Conservation (phyloP, 2,888 invertebrate genomes). For the Drosophila kambysellisi region DNA sequence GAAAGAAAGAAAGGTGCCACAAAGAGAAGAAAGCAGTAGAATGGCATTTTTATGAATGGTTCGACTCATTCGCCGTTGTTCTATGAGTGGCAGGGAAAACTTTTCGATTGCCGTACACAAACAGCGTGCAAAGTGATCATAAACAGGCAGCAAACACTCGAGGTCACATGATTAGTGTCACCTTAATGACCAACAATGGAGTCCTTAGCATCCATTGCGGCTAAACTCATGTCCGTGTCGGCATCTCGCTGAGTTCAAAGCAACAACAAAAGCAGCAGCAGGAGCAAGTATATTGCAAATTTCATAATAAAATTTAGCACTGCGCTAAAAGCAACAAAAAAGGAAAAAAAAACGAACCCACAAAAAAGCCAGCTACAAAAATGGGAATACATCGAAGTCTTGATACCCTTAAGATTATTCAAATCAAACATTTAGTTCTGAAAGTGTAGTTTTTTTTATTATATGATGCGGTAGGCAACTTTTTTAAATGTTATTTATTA, state of each 20-base stretch:
- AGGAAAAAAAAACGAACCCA: background rate
- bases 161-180: conserved; percentile 78
- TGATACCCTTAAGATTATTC: conserved; percentile 6
- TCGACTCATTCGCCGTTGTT: conserved; percentile 34
- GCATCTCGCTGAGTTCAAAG: conserved; percentile 49
- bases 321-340: conserved; percentile 5
- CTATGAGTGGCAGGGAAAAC: conserved; percentile 44
- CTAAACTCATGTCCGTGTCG: conserved; percentile 29
- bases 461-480: background rate
- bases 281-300: conserved; percentile 42
- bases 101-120: conserved; percentile 54
- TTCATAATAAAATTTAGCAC: conserved; percentile 32
- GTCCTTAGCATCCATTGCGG: conserved; percentile 41
- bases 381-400: background rate
- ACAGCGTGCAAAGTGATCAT: conserved; percentile 70
- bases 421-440: background rate
- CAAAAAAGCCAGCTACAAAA: background rate
- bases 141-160: conserved; percentile 67
- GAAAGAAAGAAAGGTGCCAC: conserved; percentile 68
- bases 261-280: conserved; percentile 13
- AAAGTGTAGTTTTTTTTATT: background rate
- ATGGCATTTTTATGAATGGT: conserved; percentile 79
- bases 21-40: conserved; percentile 71
- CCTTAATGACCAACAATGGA: conserved; percentile 36
- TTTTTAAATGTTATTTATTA: background rate